Evolutionary conservation across 2,113 vertebrate species (phyloP).

Genomic region (human): DNA sequence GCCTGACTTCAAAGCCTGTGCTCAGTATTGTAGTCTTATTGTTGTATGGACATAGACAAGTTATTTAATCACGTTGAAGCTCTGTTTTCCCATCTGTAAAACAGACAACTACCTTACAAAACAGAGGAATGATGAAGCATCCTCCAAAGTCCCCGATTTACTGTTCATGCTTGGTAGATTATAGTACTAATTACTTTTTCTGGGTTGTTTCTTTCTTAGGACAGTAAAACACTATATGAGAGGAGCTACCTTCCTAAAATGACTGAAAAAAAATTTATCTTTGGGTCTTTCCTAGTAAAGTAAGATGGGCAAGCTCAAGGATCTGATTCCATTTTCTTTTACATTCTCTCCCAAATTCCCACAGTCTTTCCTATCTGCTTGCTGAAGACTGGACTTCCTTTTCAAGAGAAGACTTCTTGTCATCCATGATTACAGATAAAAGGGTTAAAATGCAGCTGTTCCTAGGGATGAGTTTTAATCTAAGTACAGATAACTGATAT

Average conservation of each 20-base stretch:
- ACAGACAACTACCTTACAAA: not conserved
- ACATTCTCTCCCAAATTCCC: fast-evolving
- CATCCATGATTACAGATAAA: not conserved
- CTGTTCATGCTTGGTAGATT: not conserved
- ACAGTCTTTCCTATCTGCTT: not conserved
- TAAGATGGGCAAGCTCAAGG: not conserved
- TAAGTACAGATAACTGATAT: not conserved
- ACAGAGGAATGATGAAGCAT: not conserved
- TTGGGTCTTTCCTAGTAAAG: not conserved
- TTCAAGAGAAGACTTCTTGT: conserved; percentile 9
- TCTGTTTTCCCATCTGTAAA: not conserved
- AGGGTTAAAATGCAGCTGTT: not conserved
- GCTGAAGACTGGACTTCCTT: not conserved
- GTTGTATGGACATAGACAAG: not conserved
- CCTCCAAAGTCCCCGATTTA: not conserved
- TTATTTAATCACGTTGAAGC: not conserved
- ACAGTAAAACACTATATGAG: not conserved
- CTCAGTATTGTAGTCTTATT: not conserved
- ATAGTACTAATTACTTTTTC: not conserved
- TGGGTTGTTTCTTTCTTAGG: not conserved
- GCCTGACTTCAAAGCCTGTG: not conserved
- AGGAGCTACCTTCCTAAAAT: not conserved
- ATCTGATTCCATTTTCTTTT: not conserved
- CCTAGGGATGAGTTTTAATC: not conserved
- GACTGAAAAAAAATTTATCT: not conserved